Base-by-base conservation (phyloP, 2,888 invertebrate species). In the Psylliodes chrysocephalus region DNA sequence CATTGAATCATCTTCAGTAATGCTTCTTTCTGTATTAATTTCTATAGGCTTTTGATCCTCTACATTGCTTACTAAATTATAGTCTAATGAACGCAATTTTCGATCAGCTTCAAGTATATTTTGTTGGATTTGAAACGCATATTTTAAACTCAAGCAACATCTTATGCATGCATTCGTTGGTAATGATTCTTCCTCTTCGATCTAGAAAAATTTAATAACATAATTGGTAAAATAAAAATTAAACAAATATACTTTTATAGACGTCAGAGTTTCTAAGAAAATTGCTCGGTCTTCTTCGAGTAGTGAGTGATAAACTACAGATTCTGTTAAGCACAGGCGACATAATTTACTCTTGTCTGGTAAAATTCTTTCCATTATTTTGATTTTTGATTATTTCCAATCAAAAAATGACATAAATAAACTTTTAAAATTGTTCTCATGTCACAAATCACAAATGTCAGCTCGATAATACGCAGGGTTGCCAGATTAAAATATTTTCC, bases 191-290 rank as follows among this genome's bases (percentile, higher is more conserved):
- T 56, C 46, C 30, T 63, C 63, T 3, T 57, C 19, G 12, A 56
- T 44, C 55, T 55, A 51, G 15, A 52, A 52, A 40, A 25, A 25
- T 55, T 15, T 22, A 18, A n/a, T 12, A 18, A 15, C 40, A 44
- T 28, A 30, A 18, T n/a, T 18, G 3, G 3, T 17, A 15, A 44
- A 28, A 42, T 30, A 12, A 18, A 56, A 47, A 44, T 18, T 15
- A 14, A 35, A 22, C 15, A n/a, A n/a, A 8, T 46, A n/a, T 67
- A 77, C 78, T 69, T 73, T 71, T 40, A 77, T 73, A 44, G 75
- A 73, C 25, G 77, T 76, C 66, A 78, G 66, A 38, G 72, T 64
- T 66, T 73, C 72, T 30, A 78, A 53, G 69, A 77, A 75, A 57
- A 72, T 65, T 18, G 69, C 63, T 40, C 72, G 68, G 54, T 73